These are phyloP conservation scores for Antrozous pallidus DNA, from an alignment of 2,797 vertebrate genomes.

Conservation along the genomic window DNA sequence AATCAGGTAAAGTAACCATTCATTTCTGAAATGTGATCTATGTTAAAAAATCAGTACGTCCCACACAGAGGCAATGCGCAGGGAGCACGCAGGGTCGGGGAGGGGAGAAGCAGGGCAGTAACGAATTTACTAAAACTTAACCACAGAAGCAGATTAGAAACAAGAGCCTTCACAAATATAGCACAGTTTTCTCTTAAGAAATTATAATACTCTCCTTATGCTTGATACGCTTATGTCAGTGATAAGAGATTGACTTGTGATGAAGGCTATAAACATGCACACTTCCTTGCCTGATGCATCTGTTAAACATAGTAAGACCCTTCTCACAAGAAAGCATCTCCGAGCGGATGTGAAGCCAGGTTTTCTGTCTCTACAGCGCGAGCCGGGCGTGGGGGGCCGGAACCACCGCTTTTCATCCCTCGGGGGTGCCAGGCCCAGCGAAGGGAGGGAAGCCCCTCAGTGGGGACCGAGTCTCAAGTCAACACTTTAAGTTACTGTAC, in stretches of 20 bases:
- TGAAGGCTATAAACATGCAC: conserved; percentile 85
- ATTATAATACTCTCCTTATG: conserved; percentile 82
- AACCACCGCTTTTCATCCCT: conserved; percentile 30
- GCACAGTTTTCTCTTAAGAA: conserved; percentile 84
- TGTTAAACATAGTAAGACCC: conserved; percentile 81
- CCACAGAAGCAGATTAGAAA: conserved; percentile 74
- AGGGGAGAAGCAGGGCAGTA: conserved; percentile 59
- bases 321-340: conserved; percentile 74
- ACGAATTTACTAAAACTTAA: conserved; percentile 77
- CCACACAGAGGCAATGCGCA: conserved; percentile 80
- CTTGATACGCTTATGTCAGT: conserved; percentile 79
- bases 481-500: conserved; percentile 58
- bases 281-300: conserved; percentile 85
- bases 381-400: conserved; percentile 55
- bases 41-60: conserved; percentile 72
- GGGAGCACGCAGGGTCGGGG: conserved; percentile 61
- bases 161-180: conserved; percentile 81
- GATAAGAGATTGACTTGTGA: conserved; percentile 81
- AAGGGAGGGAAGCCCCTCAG: background rate
- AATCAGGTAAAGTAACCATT: conserved; percentile 86
- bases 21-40: conserved; percentile 83
- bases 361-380: conserved; percentile 57
- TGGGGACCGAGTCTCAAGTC: conserved; percentile 38
- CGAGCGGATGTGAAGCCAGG: conserved; percentile 42
- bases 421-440: conserved; percentile 37